Base-by-base conservation (phyloP, 37 sponge, comb jelly and placozoan species). In the Eunapius fragilis region DNA sequence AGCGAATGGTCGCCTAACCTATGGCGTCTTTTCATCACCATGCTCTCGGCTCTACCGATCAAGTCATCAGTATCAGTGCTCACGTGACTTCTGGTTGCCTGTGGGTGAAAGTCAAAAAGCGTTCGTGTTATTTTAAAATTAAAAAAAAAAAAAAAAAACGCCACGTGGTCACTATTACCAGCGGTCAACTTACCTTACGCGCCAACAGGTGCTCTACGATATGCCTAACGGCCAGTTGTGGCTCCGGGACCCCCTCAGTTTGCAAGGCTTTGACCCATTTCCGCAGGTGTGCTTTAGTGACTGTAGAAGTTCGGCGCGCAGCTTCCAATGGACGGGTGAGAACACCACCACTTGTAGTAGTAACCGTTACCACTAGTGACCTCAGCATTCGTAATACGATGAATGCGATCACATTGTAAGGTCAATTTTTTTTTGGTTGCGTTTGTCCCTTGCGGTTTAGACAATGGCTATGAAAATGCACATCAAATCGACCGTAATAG, bases 161-260 rank as follows among this genome's bases (percentile, higher is more conserved):
- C 14, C 58, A 58, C 58, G 58, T 58, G 58, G 58, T 1, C 58
- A n/a, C n/a, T n/a, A n/a, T n/a, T n/a, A n/a, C 14, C 19, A 19
- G 58, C 19, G 1, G 14, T 19, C 19, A 12, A 58, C 58, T 11
- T 17, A 58, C 58, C 6, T 58, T 58, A 17, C 31, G 45, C 71
- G 25, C 23, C 41, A 81, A 70, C n/a, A n/a, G n/a, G 69, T 81
- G 81, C 10, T 81, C 81, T 6, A 37, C 36, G 33, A 81, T 81
- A 38, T 38, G 70, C 33, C 35, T 81, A 0, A 81, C 81, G 70
- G 81, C 68, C 81, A 70, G 69, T 6, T 70, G 23, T 7, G 81
- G 81, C 25, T 81, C 81, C 9, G 81, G 70, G 4, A 81, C 24
- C 0, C 32, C 37, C 36, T 69, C 24, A 0, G 26, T 23, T 26